phyloP scores from a whole-genome alignment of 2,888 invertebrate species.

The Drosophila paramelanica region DNA sequence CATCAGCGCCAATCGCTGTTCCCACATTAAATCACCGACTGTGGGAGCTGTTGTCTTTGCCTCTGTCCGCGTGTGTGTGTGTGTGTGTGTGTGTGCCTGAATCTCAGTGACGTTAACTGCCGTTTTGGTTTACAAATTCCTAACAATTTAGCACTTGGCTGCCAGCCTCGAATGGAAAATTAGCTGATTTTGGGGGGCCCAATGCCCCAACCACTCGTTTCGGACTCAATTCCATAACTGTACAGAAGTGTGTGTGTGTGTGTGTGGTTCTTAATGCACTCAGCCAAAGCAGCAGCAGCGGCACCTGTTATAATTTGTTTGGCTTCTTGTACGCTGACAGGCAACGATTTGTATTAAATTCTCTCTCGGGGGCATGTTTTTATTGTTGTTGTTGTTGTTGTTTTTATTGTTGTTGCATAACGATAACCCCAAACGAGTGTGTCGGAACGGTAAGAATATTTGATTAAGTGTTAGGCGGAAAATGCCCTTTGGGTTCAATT shows the following conservation, averaged over 20 bases:
- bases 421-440: constrained; percentile 26
- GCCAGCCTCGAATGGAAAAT: constrained; percentile 48
- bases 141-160: constrained; percentile 46
- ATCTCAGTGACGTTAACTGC: constrained; percentile 60
- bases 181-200: constrained; percentile 29
- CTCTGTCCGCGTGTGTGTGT: background rate
- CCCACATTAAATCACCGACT: constrained; percentile 71
- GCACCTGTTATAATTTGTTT: constrained; percentile 78
- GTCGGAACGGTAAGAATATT: constrained; percentile 51
- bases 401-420: constrained; percentile 70
- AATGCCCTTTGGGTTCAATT: constrained; percentile 27
- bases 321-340: constrained; percentile 77
- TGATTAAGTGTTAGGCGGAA: constrained; percentile 62
- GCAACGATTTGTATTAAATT: constrained; percentile 76
- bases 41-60: constrained; percentile 28
- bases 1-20: constrained; percentile 55
- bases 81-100: constrained; percentile 11
- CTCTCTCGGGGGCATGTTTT: constrained; percentile 54
- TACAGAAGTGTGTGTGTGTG: background rate
- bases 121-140: constrained; percentile 52
- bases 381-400: constrained; percentile 26
- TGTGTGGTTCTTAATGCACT: constrained; percentile 52
- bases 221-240: constrained; percentile 32
- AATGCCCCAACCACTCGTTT: constrained; percentile 1
- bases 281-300: constrained; percentile 35